These are phyloP conservation scores for Gastracanthus pulcherrimus DNA, from an alignment of 2,888 invertebrate genomes.

Conservation along the genomic window DNA sequence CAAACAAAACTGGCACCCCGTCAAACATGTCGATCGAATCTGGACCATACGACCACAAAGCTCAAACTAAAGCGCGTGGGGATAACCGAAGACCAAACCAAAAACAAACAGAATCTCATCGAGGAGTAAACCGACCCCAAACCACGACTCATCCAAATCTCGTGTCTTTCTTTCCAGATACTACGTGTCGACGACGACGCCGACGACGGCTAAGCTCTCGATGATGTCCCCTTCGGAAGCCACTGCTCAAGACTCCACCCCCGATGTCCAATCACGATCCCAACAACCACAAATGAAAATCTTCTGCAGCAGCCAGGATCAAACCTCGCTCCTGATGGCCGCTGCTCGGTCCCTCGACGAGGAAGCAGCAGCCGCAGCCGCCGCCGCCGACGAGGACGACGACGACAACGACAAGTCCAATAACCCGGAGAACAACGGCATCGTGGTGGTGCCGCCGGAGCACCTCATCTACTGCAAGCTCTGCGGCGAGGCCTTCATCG, in stretches of 20 bases:
- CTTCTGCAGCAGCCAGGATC: conserved; percentile 62
- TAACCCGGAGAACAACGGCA: conserved; percentile 40
- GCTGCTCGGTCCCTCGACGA: conserved; percentile 56
- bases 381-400: not conserved
- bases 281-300: no score
- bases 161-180: conserved; percentile 75
- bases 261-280: no score
- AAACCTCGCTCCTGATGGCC: conserved; percentile 64
- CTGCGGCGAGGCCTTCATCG: conserved; percentile 68
- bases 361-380: conserved; percentile 60
- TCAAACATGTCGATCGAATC: no score
- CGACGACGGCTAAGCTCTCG: no score
- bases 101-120: conserved; percentile 2
- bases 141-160: conserved; percentile 40
- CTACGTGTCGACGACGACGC: conserved; percentile 73
- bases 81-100: not conserved
- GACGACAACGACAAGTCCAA: no score
- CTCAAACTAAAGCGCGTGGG: not conserved
- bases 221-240: conserved; percentile 61
- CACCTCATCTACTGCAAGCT: conserved; percentile 66
- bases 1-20: no score
- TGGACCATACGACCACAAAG: no score
- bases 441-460: conserved; percentile 61
- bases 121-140: conserved; percentile 5
- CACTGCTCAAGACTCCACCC: conserved; percentile 51